phyloP scores from a whole-genome alignment of 2,113 vertebrate species.

The Antennarius striatus region DNA sequence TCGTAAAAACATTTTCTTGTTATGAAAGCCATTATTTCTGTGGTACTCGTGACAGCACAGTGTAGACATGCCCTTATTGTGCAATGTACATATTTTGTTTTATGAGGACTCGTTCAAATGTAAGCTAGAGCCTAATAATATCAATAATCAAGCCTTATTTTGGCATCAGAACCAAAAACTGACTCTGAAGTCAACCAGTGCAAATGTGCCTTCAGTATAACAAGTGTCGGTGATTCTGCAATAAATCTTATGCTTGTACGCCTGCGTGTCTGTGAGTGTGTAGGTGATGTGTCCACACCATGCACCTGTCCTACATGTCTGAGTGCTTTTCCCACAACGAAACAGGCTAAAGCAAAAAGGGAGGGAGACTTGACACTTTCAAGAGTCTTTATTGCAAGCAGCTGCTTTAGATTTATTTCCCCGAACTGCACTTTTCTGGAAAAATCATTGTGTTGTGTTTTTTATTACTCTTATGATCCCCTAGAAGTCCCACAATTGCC shows the following conservation, averaged over 20 bases:
- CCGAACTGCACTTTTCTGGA: constrained; percentile 72
- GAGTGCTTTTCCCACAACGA: constrained; percentile 47
- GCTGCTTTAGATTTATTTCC: constrained; percentile 73
- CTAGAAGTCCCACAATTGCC: constrained; percentile 60
- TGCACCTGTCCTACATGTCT: constrained; percentile 66
- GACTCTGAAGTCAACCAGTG: constrained; percentile 3
- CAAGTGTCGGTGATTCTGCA: constrained; percentile 17
- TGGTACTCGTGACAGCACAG: constrained; percentile 14
- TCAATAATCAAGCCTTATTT: constrained; percentile 19
- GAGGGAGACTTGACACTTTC: constrained; percentile 57
- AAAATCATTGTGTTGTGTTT: constrained; percentile 71
- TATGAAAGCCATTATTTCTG: constrained; percentile 23
- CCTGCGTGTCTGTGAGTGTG: constrained; percentile 4
- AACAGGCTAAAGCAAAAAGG: constrained; percentile 41
- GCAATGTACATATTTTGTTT: constrained; percentile 48
- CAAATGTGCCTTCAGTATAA: constrained; percentile 26
- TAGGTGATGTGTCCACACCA: constrained; percentile 17
- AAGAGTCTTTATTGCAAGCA: constrained; percentile 70
- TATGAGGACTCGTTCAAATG: constrained; percentile 32
- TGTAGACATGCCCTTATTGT: constrained; percentile 21
- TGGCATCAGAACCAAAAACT: constrained; percentile 22
- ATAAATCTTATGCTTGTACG: not conserved
- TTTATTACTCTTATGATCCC: constrained; percentile 62
- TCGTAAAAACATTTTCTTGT: constrained; percentile 36
- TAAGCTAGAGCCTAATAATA: constrained; percentile 39